phyloP scores from a whole-genome alignment of 2,113 vertebrate genomes.

The Thomomys bottae region DNA sequence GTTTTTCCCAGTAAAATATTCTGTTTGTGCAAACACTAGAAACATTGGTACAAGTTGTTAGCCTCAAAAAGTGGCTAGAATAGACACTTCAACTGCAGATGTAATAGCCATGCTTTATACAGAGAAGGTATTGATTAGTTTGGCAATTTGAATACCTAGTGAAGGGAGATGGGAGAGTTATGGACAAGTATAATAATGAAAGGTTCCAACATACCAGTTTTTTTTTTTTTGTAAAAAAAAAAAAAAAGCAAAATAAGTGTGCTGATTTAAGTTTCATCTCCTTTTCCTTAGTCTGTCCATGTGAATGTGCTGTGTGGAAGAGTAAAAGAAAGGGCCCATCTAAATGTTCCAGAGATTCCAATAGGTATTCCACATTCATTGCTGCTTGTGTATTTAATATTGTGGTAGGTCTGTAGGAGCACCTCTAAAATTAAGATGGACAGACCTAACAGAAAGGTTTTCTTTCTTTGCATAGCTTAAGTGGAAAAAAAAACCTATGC shows the following conservation, averaged over 20 bases:
- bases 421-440: not conserved
- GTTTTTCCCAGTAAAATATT: not conserved
- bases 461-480: not conserved
- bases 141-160: not conserved
- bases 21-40: not conserved
- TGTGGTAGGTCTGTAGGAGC: conserved; percentile 58
- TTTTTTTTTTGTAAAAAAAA: conserved; percentile 58
- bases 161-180: not conserved
- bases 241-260: conserved; percentile 66
- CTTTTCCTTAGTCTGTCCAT: conserved; percentile 83
- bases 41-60: not conserved
- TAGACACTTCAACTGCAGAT: not conserved
- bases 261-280: conserved; percentile 81
- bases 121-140: not conserved
- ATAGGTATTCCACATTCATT: conserved; percentile 81
- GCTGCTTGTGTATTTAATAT: conserved; percentile 76
- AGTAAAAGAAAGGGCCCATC: conserved; percentile 81
- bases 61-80: not conserved
- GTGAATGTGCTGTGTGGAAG: conserved; percentile 82
- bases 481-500: not conserved
- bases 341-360: conserved; percentile 81
- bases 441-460: not conserved
- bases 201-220: conserved; percentile 61
- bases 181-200: conserved; percentile 33
- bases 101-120: not conserved